Evolutionary conservation across 2,113 vertebrate species (phyloP).

Genomic region (Colossoma macropomum): DNA sequence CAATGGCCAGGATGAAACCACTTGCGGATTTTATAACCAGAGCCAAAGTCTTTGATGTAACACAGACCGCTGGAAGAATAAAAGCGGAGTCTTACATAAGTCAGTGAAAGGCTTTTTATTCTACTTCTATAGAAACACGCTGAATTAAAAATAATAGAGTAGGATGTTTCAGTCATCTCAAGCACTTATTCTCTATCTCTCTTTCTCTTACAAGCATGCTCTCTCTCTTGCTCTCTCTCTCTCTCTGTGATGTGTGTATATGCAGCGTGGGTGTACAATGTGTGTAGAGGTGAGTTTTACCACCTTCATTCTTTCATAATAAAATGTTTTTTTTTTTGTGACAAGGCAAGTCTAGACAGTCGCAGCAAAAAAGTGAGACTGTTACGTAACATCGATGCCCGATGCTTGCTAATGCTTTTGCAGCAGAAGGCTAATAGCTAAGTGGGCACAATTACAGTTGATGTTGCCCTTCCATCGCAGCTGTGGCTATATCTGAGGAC

Average conservation of each 20-base stretch:
- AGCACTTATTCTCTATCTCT: background rate
- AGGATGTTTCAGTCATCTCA: background rate
- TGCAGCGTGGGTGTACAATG: background rate
- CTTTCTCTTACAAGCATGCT: background rate
- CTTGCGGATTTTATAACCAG: slow-evolving; percentile 25
- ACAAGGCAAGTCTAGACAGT: slow-evolving; percentile 22
- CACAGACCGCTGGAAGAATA: background rate
- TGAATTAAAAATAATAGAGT: background rate
- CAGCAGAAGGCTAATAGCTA: background rate
- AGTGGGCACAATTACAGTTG: background rate
- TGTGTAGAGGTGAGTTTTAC: background rate
- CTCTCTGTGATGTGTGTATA: background rate
- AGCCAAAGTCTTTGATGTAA: background rate
- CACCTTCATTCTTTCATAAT: background rate
- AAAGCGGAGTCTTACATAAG: background rate
- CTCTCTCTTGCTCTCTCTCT: background rate
- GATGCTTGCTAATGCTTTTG: slow-evolving; percentile 1
- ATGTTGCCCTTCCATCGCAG: background rate
- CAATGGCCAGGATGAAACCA: slow-evolving; percentile 17
- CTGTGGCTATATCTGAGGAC: background rate
- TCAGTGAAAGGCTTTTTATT: background rate
- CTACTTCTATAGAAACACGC: background rate
- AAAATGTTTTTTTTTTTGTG: slow-evolving; percentile 8
- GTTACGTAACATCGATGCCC: background rate
- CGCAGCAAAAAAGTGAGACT: slow-evolving; percentile 4